Evolutionary conservation across 2,113 vertebrate genomes (phyloP).

Genomic region (Choloepus hoffmanni): DNA sequence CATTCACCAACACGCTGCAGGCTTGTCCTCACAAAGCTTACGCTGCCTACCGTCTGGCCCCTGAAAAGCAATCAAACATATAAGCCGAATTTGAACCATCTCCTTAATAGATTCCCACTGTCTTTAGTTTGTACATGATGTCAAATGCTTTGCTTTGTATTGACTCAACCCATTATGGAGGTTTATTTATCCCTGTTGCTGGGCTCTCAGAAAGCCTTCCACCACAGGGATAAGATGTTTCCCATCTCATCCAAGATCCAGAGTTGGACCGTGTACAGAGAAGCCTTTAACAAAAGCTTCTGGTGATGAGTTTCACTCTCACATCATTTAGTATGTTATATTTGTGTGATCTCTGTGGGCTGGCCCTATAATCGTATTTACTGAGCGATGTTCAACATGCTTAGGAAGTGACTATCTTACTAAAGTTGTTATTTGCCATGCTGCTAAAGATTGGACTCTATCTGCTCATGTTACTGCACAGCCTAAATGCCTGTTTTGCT

Average conservation of each 20-base stretch:
- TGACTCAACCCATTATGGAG: not conserved
- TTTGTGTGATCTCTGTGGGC: conserved; percentile 7
- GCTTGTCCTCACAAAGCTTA: not conserved
- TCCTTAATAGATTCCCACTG: not conserved
- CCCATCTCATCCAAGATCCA: not conserved
- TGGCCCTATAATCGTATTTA: not conserved
- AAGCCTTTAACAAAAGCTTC: conserved; percentile 39
- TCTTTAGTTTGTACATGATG: not conserved
- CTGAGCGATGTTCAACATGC: not conserved
- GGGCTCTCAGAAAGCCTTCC: conserved; percentile 7
- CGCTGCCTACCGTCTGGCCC: not conserved
- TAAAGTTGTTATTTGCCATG: not conserved
- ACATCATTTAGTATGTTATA: not conserved
- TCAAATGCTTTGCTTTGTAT: not conserved
- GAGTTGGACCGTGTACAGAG: not conserved
- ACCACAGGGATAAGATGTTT: conserved; percentile 3
- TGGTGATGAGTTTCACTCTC: not conserved
- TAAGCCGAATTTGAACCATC: not conserved
- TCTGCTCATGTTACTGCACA: not conserved
- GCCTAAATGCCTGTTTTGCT: not conserved
- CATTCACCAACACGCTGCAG: not conserved
- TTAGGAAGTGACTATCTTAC: not conserved
- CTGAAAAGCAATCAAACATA: not conserved
- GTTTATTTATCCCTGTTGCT: conserved; percentile 60
- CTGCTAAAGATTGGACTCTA: not conserved